Conservation (phyloP, 2,113 vertebrate genomes). For the Micronisus gabar region DNA sequence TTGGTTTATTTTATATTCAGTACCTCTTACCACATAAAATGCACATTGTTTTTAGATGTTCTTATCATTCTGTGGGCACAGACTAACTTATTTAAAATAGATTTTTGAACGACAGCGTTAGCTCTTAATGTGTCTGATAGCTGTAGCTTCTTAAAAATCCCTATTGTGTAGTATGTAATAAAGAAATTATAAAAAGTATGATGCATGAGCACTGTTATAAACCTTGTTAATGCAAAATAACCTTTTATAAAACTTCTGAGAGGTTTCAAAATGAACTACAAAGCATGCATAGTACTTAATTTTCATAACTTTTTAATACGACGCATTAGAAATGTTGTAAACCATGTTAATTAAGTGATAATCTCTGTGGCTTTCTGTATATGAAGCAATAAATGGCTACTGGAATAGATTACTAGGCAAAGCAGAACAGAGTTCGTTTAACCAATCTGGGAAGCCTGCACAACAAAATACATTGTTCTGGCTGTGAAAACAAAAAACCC, state of each 20-base stretch:
- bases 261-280: conserved; percentile 66
- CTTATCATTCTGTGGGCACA: conserved; percentile 10
- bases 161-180: conserved; percentile 28
- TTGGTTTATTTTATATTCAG: conserved; percentile 16
- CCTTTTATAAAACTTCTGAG: conserved; percentile 62
- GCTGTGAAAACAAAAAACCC: neutral
- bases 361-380: conserved; percentile 69
- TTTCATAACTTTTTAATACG: conserved; percentile 77
- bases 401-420: conserved; percentile 67
- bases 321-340: conserved; percentile 71
- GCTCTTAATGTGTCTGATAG: conserved; percentile 39
- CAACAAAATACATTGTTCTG: neutral
- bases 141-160: conserved; percentile 37
- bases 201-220: conserved; percentile 39
- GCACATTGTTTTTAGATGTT: neutral
- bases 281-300: conserved; percentile 65
- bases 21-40: neutral
- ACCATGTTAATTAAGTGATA: conserved; percentile 75
- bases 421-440: conserved; percentile 60
- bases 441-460: conserved; percentile 22
- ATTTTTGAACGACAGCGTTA: conserved; percentile 16
- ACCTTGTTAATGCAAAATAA: conserved; percentile 65
- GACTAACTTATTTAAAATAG: conserved; percentile 23
- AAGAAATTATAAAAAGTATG: conserved; percentile 49
- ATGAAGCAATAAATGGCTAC: conserved; percentile 66